Percentiles rank a stretch among this genome's conserved stretches.
phyloP scores from a whole-genome alignment of 92 coral and sea anemone genomes.

The Isaurus tuberculatus region DNA sequence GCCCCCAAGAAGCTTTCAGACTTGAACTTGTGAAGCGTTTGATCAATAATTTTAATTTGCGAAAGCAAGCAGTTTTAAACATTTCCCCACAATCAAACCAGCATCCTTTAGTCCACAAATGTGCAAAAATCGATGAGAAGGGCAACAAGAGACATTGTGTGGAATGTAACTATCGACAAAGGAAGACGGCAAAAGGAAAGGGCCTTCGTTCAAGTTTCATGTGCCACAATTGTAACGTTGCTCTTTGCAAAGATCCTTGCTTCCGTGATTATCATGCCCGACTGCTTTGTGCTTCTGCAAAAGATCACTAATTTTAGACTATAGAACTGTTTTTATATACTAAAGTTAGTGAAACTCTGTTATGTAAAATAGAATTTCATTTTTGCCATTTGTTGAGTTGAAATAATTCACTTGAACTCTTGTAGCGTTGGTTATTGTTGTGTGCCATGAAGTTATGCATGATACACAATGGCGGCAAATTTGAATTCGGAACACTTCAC shows the following conservation, averaged over 20 bases:
- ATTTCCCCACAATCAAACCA: conserved; percentile 12
- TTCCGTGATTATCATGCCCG: conserved; percentile 53
- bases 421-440: neutral
- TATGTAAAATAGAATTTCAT: neutral
- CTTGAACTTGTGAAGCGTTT: conserved; percentile 56
- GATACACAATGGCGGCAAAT: conserved; percentile 53
- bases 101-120: conserved; percentile 3
- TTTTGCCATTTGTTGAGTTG: conserved; percentile 4
- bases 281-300: conserved; percentile 8
- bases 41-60: conserved; percentile 48
- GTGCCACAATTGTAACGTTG: conserved; percentile 58
- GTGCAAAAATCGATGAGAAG: conserved; percentile 31
- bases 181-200: conserved; percentile 56
- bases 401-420: conserved; percentile 9
- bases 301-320: neutral
- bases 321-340: neutral
- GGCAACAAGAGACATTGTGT: conserved; percentile 53
- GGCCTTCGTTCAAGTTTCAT: conserved; percentile 53
- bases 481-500: conserved; percentile 33
- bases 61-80: conserved; percentile 42
- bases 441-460: neutral
- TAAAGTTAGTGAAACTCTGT: neutral
- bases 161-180: conserved; percentile 46
- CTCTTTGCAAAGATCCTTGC: conserved; percentile 58
- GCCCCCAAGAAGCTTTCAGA: conserved; percentile 41